Conservation (phyloP, 2,113 vertebrate genomes). For the Corvus cornix region DNA sequence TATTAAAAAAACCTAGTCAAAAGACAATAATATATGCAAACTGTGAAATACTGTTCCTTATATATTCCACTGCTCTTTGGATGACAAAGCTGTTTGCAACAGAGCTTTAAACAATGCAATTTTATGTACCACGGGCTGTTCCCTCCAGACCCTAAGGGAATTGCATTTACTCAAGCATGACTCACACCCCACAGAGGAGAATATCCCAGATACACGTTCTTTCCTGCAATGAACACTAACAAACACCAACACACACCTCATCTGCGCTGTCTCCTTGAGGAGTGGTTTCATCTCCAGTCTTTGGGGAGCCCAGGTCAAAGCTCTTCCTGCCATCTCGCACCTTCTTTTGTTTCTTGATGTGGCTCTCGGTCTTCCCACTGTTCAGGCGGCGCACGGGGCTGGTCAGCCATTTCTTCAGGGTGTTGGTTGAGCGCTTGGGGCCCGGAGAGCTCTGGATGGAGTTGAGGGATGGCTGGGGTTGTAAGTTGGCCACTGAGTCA, state of each 20-base stretch:
- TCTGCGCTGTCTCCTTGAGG: conserved; percentile 88
- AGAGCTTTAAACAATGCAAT: not conserved
- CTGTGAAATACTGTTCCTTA: not conserved
- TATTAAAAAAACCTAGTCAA: not conserved
- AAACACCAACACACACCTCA: conserved; percentile 77
- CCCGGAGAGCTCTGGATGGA: conserved; percentile 93
- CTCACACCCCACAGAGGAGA: not conserved
- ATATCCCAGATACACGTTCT: fast-evolving
- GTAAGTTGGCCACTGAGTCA: conserved; percentile 91
- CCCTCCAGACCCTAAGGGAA: not conserved
- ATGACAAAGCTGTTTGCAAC: not conserved
- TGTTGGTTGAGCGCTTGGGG: conserved; percentile 95
- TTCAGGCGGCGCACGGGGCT: conserved; percentile 94
- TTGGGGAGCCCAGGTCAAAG: conserved; percentile 86
- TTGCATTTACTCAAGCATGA: not conserved
- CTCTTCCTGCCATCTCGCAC: conserved; percentile 87
- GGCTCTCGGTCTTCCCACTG: conserved; percentile 90
- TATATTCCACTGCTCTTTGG: not conserved
- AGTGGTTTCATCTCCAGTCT: conserved; percentile 79
- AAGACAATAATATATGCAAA: not conserved
- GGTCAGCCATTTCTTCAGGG: conserved; percentile 95
- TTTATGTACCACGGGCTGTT: fast-evolving
- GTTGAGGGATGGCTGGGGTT: conserved; percentile 89
- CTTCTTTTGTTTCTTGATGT: conserved; percentile 93
- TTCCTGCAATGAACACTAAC: not conserved